Conservation (phyloP, 2,888 invertebrate genomes). For the Idaea biselata region DNA sequence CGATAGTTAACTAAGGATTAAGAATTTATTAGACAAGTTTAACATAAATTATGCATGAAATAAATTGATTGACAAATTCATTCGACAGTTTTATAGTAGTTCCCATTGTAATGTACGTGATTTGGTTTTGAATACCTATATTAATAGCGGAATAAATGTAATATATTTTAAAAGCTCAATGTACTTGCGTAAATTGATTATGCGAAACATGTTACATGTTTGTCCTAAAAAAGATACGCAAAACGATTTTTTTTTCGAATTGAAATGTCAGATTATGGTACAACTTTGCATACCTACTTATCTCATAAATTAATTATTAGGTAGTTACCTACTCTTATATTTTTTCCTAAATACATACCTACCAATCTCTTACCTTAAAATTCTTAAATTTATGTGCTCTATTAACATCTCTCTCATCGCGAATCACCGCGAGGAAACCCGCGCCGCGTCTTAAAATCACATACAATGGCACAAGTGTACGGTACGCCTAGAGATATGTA, state of each 20-base stretch:
- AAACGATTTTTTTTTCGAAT: conserved; percentile 34
- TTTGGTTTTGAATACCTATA: conserved; percentile 27
- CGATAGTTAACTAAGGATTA: neutral
- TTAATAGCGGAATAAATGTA: conserved; percentile 31
- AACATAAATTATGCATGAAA: conserved; percentile 18
- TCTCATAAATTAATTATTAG: no score
- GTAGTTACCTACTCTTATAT: no score
- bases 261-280: conserved; percentile 40
- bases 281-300: no score
- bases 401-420: no score
- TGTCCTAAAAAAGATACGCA: conserved; percentile 32
- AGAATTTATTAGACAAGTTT: conserved; percentile 2
- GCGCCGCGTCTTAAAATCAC: no score
- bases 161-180: conserved; percentile 29
- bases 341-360: no score
- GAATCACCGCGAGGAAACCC: no score
- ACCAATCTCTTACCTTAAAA: no score
- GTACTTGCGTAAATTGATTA: neutral
- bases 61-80: conserved; percentile 28
- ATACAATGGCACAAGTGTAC: no score
- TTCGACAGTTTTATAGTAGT: conserved; percentile 27
- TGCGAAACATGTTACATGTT: neutral
- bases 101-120: conserved; percentile 31
- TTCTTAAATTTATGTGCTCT: no score
- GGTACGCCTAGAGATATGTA: no score